Evolutionary conservation across 2,113 vertebrate genomes (phyloP).

Genomic region (Cephalopterus ornatus): DNA sequence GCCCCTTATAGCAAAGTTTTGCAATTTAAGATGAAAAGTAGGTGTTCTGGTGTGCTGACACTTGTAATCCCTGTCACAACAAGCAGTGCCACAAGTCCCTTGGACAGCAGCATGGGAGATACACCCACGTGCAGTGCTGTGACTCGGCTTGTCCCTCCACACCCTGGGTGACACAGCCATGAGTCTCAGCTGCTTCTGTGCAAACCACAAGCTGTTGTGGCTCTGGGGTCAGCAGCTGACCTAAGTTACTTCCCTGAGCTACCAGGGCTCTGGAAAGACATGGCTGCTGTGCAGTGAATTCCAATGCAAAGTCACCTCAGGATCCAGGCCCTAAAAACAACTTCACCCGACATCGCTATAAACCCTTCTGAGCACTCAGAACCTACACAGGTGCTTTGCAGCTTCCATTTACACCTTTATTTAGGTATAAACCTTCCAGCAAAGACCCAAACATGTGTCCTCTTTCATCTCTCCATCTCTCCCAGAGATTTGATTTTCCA

Average conservation of each 20-base stretch:
- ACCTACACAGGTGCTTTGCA: neutral
- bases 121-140: rapidly evolving
- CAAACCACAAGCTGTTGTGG: neutral
- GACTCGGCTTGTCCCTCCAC: neutral
- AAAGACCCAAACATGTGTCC: neutral
- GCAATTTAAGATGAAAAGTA: neutral
- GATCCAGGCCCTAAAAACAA: neutral
- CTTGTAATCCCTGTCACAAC: neutral
- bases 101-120: neutral
- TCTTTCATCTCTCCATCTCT: neutral
- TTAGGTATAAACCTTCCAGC: neutral
- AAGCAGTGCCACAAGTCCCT: neutral
- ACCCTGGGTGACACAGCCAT: neutral
- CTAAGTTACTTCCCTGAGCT: neutral
- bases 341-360: rapidly evolving
- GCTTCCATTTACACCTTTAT: neutral
- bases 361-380: neutral
- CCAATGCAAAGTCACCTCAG: neutral
- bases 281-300: neutral
- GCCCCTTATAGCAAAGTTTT: neutral
- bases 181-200: neutral
- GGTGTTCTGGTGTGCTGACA: neutral
- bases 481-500: neutral
- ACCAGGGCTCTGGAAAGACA: neutral
- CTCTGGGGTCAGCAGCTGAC: neutral